Evolutionary conservation across 2,888 invertebrate genomes (phyloP), one percentile per base, ranked within the genome.

Genomic region (Dendrolimus pini): DNA sequence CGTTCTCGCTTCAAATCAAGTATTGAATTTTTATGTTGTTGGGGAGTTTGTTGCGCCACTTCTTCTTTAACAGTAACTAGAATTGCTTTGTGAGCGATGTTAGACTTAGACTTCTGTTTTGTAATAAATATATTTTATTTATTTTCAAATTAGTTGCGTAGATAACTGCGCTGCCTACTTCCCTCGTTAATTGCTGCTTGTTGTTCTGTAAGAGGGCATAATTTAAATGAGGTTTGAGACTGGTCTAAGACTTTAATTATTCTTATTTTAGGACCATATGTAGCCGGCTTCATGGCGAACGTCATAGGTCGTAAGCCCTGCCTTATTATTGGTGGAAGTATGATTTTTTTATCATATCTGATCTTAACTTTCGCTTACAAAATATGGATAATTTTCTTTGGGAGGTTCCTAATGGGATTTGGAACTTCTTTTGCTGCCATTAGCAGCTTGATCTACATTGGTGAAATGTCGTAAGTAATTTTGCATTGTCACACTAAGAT

Each of bases 401-500:
- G 60, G 2, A 42, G 64, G 53, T 7, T 60, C 1, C 9, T 60
- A 1, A 3, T 30, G 1, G 64, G 64, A 6, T 7, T 52, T 3
- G 58, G 55, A 0, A 18, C 55, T 10, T 9, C 56, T 9, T 53
- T 58, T 3, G 7, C 60, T 7, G 41, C 12, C 14, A 47, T 63
- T 1, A 9, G 54, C 7, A 57, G 18, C 0, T 9, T 59, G 10
- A 54, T 64, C 9, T 66, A 65, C 41, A 54, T 62, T 41, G 66
- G 65, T 52, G 66, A 66, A 58, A 63, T 64, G 53, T 59, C 63
- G 67, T 68, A 47, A 65, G 65, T 63, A n/a, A 47, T 47, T 47
- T 47, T 47, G 9, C 12, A 14, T 42, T 42, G 9, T 42, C 9
- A 7, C 9, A 8, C 42, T 42, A 8, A 42, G 7, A 8, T 7